phyloP scores from a whole-genome alignment of 2,888 invertebrate species.

The Thymelicus sylvestris region DNA sequence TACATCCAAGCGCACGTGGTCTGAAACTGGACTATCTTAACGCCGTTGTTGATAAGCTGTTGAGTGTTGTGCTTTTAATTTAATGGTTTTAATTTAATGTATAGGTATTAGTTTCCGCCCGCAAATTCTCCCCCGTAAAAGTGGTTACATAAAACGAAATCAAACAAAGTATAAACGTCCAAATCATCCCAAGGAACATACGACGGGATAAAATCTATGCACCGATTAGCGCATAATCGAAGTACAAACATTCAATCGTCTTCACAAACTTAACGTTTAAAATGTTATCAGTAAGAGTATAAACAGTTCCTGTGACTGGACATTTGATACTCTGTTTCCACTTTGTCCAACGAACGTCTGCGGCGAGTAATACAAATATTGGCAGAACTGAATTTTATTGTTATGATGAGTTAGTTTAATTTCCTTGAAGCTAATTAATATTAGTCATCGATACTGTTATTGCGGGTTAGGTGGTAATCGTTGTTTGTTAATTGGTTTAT shows the following conservation, averaged over 20 bases:
- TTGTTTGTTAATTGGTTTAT: slow-evolving; percentile 11
- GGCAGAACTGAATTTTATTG: slow-evolving; percentile 11
- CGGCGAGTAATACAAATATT: slow-evolving; percentile 24
- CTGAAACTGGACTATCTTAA: neutral
- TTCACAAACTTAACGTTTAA: too few relatives aligned
- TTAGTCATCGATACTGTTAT: slow-evolving; percentile 28
- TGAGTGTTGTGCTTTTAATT: too few relatives aligned
- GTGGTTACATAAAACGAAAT: too few relatives aligned
- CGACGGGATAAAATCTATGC: too few relatives aligned
- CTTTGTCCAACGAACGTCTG: neutral
- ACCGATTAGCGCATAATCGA: too few relatives aligned
- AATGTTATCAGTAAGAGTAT: neutral
- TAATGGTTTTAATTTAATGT: too few relatives aligned
- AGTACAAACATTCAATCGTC: too few relatives aligned
- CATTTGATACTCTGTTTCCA: slow-evolving; percentile 20
- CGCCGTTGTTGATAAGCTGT: slow-evolving; percentile 6
- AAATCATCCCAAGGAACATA: too few relatives aligned
- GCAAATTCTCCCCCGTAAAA: too few relatives aligned
- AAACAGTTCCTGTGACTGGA: slow-evolving; percentile 18
- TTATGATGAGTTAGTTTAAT: slow-evolving; percentile 24
- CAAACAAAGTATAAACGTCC: too few relatives aligned
- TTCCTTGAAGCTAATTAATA: slow-evolving; percentile 32
- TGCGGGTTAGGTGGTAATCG: slow-evolving; percentile 13
- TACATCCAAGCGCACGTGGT: too few relatives aligned
- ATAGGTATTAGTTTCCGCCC: neutral